Evolutionary conservation across 1,140 invertebrate species (phyloP), one percentile per base, ranked within the genome.

Genomic region (Heliconius hermathena): DNA sequence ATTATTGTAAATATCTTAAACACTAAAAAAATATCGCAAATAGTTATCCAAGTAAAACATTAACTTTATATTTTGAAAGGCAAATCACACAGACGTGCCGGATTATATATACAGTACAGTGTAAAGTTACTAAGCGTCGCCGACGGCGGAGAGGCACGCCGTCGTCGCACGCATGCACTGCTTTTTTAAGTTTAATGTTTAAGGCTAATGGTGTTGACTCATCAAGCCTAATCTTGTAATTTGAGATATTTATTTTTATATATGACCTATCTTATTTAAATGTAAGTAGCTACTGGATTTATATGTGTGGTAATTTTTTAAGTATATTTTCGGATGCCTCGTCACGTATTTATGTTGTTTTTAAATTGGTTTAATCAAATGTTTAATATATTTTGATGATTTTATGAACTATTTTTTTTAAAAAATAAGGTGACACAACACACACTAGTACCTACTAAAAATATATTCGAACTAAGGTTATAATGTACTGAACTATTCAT

Each of bases 201-300:
- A 38, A 70, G 38, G 22, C 57, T 90, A 90, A 90, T 90, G 89
- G 89, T 89, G 85, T 90, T 90, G 78, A 81, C 79, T 70, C 54
- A 81, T 74, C 75, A 77, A 73, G 57, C 73, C 78, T 71, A 77
- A 74, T 57, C 57, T 33, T 66, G 85, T 87, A 88, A 88, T 88
- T 76, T 83, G 84, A 89, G 81, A 84, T 81, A 83, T 78, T 76
- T 77, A 71, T 22, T 71, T 57, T 52, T 20, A 52, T 52, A 46
- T 20, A 18, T 52, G 49, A 52, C 16, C 18, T 52, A 52, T 16
- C 16, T 52, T 22, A n/a, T 52, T 57, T 57, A 5, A 57, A 66
- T n/a, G 11, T 29, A 66, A 66, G 22, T 16, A 29, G 71, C 41
- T 72, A 36, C 76, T 71, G 26, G 26, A 33, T 71, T 71, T 60